Conservation (phyloP, 1,140 invertebrate genomes). For the Acromyrmex echinatior region DNA sequence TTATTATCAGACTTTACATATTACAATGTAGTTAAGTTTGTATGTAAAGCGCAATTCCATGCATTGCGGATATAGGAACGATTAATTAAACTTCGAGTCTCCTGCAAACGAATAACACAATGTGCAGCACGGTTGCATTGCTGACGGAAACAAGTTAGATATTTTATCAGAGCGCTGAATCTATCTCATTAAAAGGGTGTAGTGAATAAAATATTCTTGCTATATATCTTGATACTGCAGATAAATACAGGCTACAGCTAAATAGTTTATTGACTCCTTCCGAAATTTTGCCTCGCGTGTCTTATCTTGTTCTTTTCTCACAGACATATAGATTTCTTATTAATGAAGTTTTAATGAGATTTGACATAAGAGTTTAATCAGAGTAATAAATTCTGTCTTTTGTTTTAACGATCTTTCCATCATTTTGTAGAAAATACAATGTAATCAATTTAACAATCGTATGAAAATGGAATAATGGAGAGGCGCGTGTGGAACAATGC, state of each 20-base stretch:
- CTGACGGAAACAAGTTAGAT: slow-evolving; percentile 24
- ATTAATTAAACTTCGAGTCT: slow-evolving; percentile 60
- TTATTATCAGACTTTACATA: slow-evolving; percentile 39
- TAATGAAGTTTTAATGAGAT: neutral
- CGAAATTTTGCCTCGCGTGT: neutral
- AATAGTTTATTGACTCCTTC: neutral
- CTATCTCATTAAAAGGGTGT: slow-evolving; percentile 46
- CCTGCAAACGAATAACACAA: slow-evolving; percentile 41
- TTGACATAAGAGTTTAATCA: slow-evolving; percentile 10
- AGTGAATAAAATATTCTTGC: slow-evolving; percentile 20
- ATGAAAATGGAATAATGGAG: slow-evolving; percentile 42
- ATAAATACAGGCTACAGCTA: neutral
- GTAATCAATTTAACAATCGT: slow-evolving; percentile 35
- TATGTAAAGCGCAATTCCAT: slow-evolving; percentile 25
- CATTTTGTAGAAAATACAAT: slow-evolving; percentile 36
- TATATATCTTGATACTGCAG: slow-evolving; percentile 1
- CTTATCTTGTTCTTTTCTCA: neutral
- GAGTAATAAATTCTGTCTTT: neutral
- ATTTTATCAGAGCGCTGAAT: slow-evolving; percentile 40
- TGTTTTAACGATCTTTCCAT: neutral
- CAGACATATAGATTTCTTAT: slow-evolving; percentile 3
- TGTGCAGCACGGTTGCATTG: neutral
- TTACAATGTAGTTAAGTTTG: slow-evolving; percentile 34
- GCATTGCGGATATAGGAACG: slow-evolving; percentile 10
- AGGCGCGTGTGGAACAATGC: neutral